Evolutionary conservation across 2,113 vertebrate species (phyloP), one percentile per base, ranked within the genome.

Genomic region (Tetraodon nigroviridis): DNA sequence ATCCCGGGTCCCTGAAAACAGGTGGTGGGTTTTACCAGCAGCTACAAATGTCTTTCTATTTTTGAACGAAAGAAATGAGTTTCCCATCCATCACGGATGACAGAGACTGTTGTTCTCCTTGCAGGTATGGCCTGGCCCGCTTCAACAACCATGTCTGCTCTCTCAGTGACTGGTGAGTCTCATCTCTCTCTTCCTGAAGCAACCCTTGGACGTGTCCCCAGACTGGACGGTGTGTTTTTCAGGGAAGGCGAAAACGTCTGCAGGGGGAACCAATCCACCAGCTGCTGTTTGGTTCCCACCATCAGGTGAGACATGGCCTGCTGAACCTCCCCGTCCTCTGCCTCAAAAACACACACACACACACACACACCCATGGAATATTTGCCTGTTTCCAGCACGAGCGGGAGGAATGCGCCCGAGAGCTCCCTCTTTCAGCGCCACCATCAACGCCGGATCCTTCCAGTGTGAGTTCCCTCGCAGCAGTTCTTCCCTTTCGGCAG

Each of bases 361-460:
- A n/a, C n/a, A 7, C 37, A 7, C 5, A 5, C 46, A 42, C 32
- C 14, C 21, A 51, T 6, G 3, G 0, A 55, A 64, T 16, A 1
- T 49, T 20, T 20, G 58, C 44, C 6, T 65, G 5, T 53, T 68
- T 73, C 15, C 71, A 92, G 91, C 59, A 64, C 85, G 21, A 91
- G 90, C 82, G 91, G 91, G 69, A 67, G 55, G 10, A 37, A 13
- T 1, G 47, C 67, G 2, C 90, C 90, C 46, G 89, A 91, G 78
- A 91, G 82, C 62, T 89, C 88, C 0, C 81, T 92, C 47, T 92
- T 92, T 92, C 45, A 82, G 86, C 21, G 88, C 91, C 32, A 86
- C 82, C 13, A 77, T 91, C 74, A 92, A 86, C 8, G 72, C 78
- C 0, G 84, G 81, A 44, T 73, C 91, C 48, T 89, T 91, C 63